These are phyloP conservation scores for Polypterus senegalus DNA, from an alignment of 2,113 vertebrate species.

Conservation along the genomic window DNA sequence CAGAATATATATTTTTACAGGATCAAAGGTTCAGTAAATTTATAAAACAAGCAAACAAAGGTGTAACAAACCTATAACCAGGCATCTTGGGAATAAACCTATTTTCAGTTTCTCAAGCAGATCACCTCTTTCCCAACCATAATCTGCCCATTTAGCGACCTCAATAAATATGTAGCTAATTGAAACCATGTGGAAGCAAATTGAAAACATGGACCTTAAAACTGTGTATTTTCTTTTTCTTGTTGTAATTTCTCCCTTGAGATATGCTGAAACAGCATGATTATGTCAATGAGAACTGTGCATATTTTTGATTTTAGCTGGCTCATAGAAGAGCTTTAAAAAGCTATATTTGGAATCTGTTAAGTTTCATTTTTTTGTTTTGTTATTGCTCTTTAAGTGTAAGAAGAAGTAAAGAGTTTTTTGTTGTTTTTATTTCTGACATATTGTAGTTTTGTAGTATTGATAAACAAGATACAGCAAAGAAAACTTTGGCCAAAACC, in stretches of 20 bases:
- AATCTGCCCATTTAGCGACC: constrained; percentile 56
- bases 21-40: constrained; percentile 1
- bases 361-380: not conserved
- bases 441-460: not conserved
- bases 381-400: not conserved
- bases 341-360: not conserved
- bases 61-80: constrained; percentile 47
- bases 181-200: constrained; percentile 80
- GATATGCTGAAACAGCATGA: constrained; percentile 70
- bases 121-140: constrained; percentile 51
- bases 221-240: constrained; percentile 74
- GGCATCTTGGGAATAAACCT: constrained; percentile 40
- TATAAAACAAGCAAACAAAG: constrained; percentile 26
- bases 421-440: not conserved
- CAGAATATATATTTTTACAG: not conserved
- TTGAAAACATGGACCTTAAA: constrained; percentile 81
- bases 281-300: constrained; percentile 52
- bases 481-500: no score
- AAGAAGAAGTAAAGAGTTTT: not conserved
- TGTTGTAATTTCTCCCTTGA: constrained; percentile 75
- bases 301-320: constrained; percentile 50
- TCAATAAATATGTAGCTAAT: constrained; percentile 85
- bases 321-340: constrained; percentile 31
- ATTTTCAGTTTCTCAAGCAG: constrained; percentile 46
- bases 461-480: no score